phyloP scores from a whole-genome alignment of 2,797 vertebrate species.

The Gallinago stenura region DNA sequence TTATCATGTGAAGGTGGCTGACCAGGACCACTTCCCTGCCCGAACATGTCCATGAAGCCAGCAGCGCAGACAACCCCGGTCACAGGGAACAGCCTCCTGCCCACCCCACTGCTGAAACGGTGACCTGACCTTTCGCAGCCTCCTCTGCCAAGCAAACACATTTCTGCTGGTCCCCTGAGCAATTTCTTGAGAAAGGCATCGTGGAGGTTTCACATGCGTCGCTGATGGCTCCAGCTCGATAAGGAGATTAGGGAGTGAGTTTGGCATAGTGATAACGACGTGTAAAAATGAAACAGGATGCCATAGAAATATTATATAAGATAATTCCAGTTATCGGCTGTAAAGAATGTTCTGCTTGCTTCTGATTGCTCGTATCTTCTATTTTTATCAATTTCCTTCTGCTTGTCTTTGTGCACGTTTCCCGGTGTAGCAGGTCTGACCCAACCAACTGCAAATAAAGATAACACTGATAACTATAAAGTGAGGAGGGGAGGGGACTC shows the following conservation, averaged over 20 bases:
- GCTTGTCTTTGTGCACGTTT: conserved; percentile 9
- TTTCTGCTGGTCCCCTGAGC: background rate
- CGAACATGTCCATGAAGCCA: background rate
- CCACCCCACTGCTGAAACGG: accelerated
- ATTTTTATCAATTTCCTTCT: conserved; percentile 45
- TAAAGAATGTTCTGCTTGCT: conserved; percentile 48
- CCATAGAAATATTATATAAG: background rate
- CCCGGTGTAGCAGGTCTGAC: conserved; percentile 31
- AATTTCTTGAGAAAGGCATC: background rate
- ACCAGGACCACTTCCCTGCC: background rate
- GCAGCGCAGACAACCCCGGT: background rate
- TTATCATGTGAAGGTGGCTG: background rate
- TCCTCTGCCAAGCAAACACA: background rate
- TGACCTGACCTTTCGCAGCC: background rate
- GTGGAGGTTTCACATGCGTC: background rate
- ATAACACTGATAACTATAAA: conserved; percentile 22
- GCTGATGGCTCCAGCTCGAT: background rate
- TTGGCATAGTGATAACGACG: background rate
- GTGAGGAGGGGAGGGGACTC: background rate
- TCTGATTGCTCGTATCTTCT: conserved; percentile 43
- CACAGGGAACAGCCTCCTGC: background rate
- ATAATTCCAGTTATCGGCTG: background rate
- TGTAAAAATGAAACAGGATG: conserved; percentile 52
- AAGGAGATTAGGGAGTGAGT: background rate
- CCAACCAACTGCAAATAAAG: conserved; percentile 44